These are phyloP conservation scores for Drosophila leonis DNA, from an alignment of 2,888 invertebrate species.

Conservation along the genomic window DNA sequence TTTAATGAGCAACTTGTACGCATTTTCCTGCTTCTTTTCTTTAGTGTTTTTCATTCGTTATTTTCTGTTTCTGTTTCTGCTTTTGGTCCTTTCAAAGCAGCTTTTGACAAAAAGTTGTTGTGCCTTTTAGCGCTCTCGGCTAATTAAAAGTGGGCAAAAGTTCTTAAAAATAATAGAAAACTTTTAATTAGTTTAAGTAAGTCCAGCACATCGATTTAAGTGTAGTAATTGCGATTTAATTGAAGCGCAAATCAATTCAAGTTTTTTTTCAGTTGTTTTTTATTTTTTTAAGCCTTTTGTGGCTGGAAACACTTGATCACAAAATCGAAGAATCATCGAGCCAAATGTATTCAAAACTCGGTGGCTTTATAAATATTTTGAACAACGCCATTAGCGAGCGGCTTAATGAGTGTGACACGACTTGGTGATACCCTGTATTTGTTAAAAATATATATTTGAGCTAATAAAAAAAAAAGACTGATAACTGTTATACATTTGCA, in stretches of 20 bases:
- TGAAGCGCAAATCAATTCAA: constrained; percentile 47
- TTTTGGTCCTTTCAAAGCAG: constrained; percentile 36
- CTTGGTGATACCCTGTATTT: constrained; percentile 13
- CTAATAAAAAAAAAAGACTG: no score
- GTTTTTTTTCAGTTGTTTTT: neutral
- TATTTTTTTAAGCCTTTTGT: constrained; percentile 42
- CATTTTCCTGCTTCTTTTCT: constrained; percentile 12
- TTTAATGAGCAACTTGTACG: constrained; percentile 43
- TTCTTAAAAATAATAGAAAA: constrained; percentile 21
- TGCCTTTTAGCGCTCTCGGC: constrained; percentile 37
- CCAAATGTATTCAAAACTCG: constrained; percentile 46
- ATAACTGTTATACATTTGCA: neutral
- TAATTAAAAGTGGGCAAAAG: constrained; percentile 47
- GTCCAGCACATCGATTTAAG: constrained; percentile 29
- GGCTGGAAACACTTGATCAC: constrained; percentile 57
- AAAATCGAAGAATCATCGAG: constrained; percentile 54
- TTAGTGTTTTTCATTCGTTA: constrained; percentile 1
- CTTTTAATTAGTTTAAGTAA: constrained; percentile 55
- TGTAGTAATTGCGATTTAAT: constrained; percentile 51
- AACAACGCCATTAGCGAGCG: constrained; percentile 42
- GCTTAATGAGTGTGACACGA: neutral
- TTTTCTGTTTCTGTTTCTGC: neutral
- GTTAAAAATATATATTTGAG: neutral
- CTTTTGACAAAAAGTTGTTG: constrained; percentile 33
- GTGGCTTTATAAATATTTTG: constrained; percentile 38